Conservation (phyloP, 2,797 vertebrate species). For the Sebastes kiyomatsui region DNA sequence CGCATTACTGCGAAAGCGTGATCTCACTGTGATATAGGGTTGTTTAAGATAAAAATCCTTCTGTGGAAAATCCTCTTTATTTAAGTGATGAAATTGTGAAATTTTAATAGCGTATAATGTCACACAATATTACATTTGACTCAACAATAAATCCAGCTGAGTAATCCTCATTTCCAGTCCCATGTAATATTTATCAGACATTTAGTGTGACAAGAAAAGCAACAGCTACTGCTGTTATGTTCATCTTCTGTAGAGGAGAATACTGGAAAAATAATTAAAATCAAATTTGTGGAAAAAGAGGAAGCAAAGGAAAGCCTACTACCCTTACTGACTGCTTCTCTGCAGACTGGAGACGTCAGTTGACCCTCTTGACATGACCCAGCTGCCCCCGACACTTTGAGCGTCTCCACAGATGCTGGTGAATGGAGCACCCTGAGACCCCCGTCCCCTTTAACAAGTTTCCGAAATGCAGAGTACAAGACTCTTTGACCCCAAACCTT, state of each 20-base stretch:
- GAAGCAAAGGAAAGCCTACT: background rate
- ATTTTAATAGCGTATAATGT: background rate
- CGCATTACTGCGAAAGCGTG: background rate
- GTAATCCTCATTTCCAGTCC: background rate
- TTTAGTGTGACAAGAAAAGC: background rate
- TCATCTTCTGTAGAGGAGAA: background rate
- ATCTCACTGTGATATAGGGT: background rate
- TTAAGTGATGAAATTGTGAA: background rate
- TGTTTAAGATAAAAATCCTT: background rate
- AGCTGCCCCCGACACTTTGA: slow-evolving; percentile 23
- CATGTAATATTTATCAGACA: background rate
- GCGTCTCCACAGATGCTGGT: background rate
- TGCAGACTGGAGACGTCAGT: background rate
- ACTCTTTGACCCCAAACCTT: slow-evolving; percentile 27
- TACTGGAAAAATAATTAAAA: background rate
- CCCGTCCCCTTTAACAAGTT: background rate
- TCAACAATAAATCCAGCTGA: background rate
- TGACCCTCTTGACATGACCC: slow-evolving; percentile 20
- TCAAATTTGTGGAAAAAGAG: background rate
- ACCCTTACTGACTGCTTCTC: background rate
- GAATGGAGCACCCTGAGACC: background rate
- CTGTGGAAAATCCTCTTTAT: background rate
- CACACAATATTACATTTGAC: background rate
- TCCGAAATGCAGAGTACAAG: slow-evolving; percentile 8
- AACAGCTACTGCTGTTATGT: background rate